These are phyloP conservation scores for Hemiscyllium ocellatum DNA, from an alignment of 2,113 vertebrate genomes.

Conservation along the genomic window DNA sequence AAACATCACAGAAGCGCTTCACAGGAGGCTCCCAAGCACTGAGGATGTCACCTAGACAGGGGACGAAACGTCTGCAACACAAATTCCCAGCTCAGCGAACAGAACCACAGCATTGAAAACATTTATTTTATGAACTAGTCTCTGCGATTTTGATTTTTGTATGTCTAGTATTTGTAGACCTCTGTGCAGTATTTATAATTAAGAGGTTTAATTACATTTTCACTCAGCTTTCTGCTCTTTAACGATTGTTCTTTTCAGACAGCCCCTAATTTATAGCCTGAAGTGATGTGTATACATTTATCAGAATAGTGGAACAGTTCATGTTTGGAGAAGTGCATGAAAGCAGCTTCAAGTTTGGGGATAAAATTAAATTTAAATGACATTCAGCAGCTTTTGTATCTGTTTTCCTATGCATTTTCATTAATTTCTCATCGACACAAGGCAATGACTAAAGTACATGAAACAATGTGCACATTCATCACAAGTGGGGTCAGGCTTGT, in stretches of 20 bases:
- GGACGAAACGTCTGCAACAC: too few species aligned
- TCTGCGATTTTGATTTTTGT: not conserved
- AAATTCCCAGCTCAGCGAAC: too few species aligned
- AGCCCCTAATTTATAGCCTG: constrained; percentile 11
- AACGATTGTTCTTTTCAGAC: not conserved
- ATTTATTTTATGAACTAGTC: not conserved
- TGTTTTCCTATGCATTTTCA: not conserved
- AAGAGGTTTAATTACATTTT: not conserved
- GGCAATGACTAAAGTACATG: not conserved
- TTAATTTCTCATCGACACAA: not conserved
- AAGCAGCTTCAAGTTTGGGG: not conserved
- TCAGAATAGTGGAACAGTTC: not conserved
- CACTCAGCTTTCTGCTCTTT: not conserved
- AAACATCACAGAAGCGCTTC: too few species aligned
- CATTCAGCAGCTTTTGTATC: constrained; percentile 3
- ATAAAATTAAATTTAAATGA: not conserved
- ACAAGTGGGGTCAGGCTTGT: not conserved
- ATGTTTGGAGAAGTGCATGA: not conserved
- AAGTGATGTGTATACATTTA: not conserved
- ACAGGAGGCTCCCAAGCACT: too few species aligned
- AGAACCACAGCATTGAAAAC: not conserved
- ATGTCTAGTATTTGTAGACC: not conserved
- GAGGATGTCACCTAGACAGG: too few species aligned
- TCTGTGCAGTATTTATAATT: not conserved
- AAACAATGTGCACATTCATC: not conserved